These are phyloP conservation scores for Epirrhoe alternata DNA, from an alignment of 2,888 invertebrate species.

Conservation along the genomic window DNA sequence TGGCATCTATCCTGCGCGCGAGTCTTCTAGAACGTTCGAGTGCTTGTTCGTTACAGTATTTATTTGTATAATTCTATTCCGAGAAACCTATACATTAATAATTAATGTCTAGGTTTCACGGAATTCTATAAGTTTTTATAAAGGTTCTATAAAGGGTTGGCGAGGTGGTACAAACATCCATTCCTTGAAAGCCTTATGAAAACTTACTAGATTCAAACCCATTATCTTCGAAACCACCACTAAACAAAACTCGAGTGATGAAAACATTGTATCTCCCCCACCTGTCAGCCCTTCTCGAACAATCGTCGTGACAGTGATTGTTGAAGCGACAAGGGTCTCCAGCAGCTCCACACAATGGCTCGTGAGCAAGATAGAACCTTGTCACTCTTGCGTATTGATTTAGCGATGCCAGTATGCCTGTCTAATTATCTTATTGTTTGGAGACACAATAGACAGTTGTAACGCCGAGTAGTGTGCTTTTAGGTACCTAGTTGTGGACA, in stretches of 20 bases:
- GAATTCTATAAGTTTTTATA: too few relatives aligned
- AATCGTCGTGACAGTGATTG: constrained; percentile 21
- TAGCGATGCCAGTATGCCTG: constrained; percentile 5
- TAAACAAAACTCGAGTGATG: not conserved
- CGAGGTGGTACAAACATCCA: too few relatives aligned
- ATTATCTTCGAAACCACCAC: not conserved
- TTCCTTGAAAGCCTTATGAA: too few relatives aligned
- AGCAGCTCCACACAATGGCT: constrained; percentile 9
- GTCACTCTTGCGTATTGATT: constrained; percentile 15
- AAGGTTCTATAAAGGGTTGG: too few relatives aligned
- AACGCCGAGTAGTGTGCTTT: not conserved
- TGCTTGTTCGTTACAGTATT: too few relatives aligned
- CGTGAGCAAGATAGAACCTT: constrained; percentile 9
- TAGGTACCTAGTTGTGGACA: too few relatives aligned
- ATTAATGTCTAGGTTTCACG: too few relatives aligned
- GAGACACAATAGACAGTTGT: constrained; percentile 7
- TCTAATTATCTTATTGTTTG: constrained; percentile 23
- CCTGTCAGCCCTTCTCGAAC: constrained; percentile 19
- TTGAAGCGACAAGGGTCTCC: constrained; percentile 19
- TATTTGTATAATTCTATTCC: too few relatives aligned
- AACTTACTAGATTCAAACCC: not conserved
- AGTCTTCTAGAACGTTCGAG: too few relatives aligned
- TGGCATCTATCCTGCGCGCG: too few relatives aligned
- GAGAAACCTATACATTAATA: too few relatives aligned
- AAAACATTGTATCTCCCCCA: not conserved